phyloP scores from a whole-genome alignment of 1,140 invertebrate species.

The Medauroidea extradentata region DNA sequence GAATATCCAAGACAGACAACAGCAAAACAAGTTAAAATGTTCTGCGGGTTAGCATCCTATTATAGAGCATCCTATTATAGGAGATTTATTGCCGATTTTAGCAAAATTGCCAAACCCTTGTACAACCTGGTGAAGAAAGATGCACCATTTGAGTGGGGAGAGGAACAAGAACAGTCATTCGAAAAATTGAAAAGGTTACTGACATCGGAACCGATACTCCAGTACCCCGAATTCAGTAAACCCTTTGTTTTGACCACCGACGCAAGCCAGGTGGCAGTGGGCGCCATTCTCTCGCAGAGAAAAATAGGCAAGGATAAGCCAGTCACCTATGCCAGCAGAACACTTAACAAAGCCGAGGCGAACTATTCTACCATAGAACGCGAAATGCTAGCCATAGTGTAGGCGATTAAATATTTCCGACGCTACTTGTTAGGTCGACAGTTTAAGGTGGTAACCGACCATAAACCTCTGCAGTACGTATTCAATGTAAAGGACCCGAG shows the following conservation, averaged over 20 bases:
- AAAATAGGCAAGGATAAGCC: constrained; percentile 13
- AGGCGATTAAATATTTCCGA: constrained; percentile 25
- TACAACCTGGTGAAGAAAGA: constrained; percentile 37
- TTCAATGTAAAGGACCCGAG: constrained; percentile 23
- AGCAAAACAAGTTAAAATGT: constrained; percentile 37
- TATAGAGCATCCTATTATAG: constrained; percentile 43
- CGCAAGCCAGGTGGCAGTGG: constrained; percentile 17
- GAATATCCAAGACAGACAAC: constrained; percentile 41
- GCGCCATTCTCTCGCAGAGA: constrained; percentile 20
- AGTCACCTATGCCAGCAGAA: constrained; percentile 32
- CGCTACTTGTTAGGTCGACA: constrained; percentile 21
- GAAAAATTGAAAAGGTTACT: constrained; percentile 18
- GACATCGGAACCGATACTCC: neutral
- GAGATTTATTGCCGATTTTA: constrained; percentile 39
- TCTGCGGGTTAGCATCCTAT: constrained; percentile 43
- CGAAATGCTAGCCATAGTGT: constrained; percentile 50
- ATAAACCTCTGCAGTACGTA: no score
- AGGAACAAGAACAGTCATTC: constrained; percentile 32
- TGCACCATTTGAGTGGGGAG: constrained; percentile 27
- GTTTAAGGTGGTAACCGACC: no score
- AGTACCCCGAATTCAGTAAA: constrained; percentile 6
- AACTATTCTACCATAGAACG: constrained; percentile 41
- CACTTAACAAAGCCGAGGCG: constrained; percentile 31
- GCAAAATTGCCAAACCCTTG: constrained; percentile 36
- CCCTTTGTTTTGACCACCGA: constrained; percentile 7